Conservation (phyloP, 2,113 vertebrate species). For the Cairina moschata region DNA sequence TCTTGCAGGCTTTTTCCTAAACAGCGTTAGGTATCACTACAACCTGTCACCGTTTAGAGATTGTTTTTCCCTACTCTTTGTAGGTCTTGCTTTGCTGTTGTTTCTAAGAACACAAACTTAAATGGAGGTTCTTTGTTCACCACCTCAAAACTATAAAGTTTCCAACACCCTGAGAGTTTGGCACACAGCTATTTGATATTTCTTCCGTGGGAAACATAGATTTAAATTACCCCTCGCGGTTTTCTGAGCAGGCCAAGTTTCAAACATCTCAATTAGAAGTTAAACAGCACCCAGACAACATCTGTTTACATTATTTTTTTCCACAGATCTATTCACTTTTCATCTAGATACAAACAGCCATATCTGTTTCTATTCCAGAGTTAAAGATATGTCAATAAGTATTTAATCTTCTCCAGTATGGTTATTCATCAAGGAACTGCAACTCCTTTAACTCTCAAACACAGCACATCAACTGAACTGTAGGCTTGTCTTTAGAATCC, state of each 20-base stretch:
- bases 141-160: background rate
- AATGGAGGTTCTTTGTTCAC: too few relatives aligned
- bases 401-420: background rate
- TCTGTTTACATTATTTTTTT: background rate
- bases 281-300: background rate
- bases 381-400: background rate
- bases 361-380: background rate
- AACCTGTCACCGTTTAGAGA: background rate
- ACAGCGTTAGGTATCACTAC: background rate
- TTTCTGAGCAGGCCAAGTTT: background rate
- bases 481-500: background rate
- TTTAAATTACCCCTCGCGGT: background rate
- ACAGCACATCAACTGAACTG: background rate
- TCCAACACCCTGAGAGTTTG: background rate
- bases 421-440: background rate
- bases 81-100: background rate
- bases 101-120: background rate
- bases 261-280: background rate
- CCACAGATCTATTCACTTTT: background rate
- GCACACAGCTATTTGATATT: too few relatives aligned
- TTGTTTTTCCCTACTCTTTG: too few relatives aligned
- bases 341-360: background rate
- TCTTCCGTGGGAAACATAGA: background rate
- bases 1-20: background rate
- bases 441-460: background rate